phyloP scores from a whole-genome alignment of 2,888 invertebrate genomes.

The Doris montereyensis region DNA sequence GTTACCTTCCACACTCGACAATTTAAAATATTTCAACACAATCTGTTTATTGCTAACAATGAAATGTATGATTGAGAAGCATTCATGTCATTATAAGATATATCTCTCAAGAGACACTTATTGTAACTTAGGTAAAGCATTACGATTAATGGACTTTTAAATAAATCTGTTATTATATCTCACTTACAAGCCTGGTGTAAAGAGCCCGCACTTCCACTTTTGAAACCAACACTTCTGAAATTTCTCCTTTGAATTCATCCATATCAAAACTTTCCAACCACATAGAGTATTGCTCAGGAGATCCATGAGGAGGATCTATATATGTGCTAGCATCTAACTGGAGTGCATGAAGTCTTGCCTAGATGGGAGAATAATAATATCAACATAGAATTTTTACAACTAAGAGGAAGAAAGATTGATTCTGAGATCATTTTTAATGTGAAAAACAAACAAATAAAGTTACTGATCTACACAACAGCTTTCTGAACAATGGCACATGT shows the following conservation, averaged over 20 bases:
- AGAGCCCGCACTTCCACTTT: conserved; percentile 78
- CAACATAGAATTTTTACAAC: too few relatives aligned
- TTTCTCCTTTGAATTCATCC: conserved; percentile 75
- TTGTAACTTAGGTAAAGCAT: too few relatives aligned
- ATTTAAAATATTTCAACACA: not conserved
- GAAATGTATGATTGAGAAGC: too few relatives aligned
- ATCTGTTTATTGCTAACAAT: too few relatives aligned
- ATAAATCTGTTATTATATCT: not conserved
- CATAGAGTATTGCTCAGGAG: conserved; percentile 76
- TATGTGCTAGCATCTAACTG: conserved; percentile 84
- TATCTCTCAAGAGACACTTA: too few relatives aligned
- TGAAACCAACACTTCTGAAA: conserved; percentile 78
- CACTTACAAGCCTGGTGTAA: conserved; percentile 81
- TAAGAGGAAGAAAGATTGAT: too few relatives aligned
- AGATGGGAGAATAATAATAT: too few relatives aligned
- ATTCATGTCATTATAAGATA: too few relatives aligned
- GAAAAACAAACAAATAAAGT: too few relatives aligned
- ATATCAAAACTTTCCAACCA: conserved; percentile 78
- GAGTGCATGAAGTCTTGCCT: conserved; percentile 82
- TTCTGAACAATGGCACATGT: not conserved
- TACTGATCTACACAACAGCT: not conserved
- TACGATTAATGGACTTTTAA: too few relatives aligned
- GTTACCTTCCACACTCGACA: not conserved
- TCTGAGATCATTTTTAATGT: too few relatives aligned
- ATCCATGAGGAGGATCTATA: conserved; percentile 79